These are phyloP conservation scores for Dendrolimus houi DNA, from an alignment of 2,888 invertebrate genomes.

Conservation along the genomic window DNA sequence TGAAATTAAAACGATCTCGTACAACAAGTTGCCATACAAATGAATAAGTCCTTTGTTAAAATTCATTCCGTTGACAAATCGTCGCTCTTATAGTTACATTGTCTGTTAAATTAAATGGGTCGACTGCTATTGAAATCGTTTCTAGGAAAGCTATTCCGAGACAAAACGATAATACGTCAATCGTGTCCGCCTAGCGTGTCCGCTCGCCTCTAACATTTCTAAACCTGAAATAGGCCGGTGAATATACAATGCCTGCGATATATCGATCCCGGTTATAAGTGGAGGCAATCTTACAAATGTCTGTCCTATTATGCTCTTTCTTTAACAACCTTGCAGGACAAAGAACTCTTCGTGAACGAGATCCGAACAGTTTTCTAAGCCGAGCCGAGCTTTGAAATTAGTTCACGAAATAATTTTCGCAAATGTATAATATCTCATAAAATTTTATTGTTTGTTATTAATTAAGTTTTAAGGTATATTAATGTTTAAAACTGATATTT, in stretches of 20 bases:
- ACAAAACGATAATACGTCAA: constrained; percentile 63
- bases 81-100: constrained; percentile 51
- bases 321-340: constrained; percentile 37
- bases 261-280: constrained; percentile 39
- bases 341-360: constrained; percentile 23
- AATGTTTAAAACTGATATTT: no score
- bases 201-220: constrained; percentile 35
- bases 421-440: no score
- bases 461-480: no score
- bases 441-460: no score
- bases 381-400: not conserved
- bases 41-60: constrained; percentile 68
- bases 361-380: constrained; percentile 25
- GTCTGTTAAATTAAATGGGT: constrained; percentile 67
- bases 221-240: constrained; percentile 49
- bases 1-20: constrained; percentile 73
- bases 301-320: constrained; percentile 38
- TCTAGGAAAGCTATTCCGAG: constrained; percentile 59
- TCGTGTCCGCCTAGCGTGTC: constrained; percentile 52
- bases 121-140: constrained; percentile 56
- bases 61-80: constrained; percentile 75
- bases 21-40: constrained; percentile 74
- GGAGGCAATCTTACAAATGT: constrained; percentile 47
- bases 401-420: no score
- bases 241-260: constrained; percentile 57